A percentile compares a stretch with the other conserved stretches of the same genome.
phyloP scores from a whole-genome alignment of 1,140 invertebrate genomes.

The Drosophila nasuta region DNA sequence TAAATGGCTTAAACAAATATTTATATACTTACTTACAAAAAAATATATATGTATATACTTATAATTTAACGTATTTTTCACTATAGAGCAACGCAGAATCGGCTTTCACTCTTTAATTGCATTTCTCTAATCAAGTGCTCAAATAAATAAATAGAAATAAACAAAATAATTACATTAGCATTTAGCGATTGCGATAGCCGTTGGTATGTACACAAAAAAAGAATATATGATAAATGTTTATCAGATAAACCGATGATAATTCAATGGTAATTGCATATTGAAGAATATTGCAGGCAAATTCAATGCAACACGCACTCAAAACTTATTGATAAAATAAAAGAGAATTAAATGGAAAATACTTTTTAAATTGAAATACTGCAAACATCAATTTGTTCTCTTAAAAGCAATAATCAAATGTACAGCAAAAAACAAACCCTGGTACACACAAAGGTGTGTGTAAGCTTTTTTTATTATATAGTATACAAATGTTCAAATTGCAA shows the following conservation, averaged over 20 bases:
- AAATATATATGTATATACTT: too few relatives aligned
- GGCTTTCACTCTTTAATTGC: not conserved
- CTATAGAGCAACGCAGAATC: not conserved
- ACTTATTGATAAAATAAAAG: conserved; percentile 1
- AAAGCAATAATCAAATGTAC: conserved; percentile 10
- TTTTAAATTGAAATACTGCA: not conserved
- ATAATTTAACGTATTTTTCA: not conserved
- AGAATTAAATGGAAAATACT: not conserved
- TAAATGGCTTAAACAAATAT: too few relatives aligned
- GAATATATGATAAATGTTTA: conserved; percentile 17
- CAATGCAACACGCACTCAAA: not conserved
- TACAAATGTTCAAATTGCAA: not conserved
- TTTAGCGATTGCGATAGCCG: conserved; percentile 2
- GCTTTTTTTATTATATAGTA: not conserved
- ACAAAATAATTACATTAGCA: conserved; percentile 29
- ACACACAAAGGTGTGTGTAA: not conserved
- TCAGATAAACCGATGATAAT: conserved; percentile 5
- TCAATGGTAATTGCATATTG: conserved; percentile 2
- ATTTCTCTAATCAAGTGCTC: conserved; percentile 21
- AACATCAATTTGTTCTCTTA: conserved; percentile 6
- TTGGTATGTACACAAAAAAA: conserved; percentile 1
- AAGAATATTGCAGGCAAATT: not conserved
- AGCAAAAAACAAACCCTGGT: not conserved
- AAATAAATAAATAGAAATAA: conserved; percentile 22
- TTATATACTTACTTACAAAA: too few relatives aligned